Evolutionary conservation across 2,797 vertebrate genomes (phyloP).

Genomic region (Poecilia gillii): DNA sequence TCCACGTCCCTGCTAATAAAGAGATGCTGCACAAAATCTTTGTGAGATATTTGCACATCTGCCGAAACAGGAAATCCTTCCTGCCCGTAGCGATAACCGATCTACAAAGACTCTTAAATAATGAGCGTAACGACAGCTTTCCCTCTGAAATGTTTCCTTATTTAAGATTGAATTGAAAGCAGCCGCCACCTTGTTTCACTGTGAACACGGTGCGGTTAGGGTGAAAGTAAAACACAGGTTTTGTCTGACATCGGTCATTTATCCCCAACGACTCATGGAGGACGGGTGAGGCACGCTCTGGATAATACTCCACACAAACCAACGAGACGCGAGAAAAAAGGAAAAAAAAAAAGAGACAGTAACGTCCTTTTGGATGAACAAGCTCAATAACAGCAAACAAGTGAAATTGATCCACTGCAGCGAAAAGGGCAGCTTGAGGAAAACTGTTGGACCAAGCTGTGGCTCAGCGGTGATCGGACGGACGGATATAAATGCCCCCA

Average conservation of each 20-base stretch:
- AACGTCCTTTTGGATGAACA: not conserved
- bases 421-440: constrained; percentile 37
- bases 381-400: constrained; percentile 1
- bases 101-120: not conserved
- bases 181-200: not conserved
- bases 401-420: constrained; percentile 35
- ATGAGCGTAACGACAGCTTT: not conserved
- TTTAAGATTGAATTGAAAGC: not conserved
- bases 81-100: not conserved
- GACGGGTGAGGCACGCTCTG: not conserved
- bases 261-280: not conserved
- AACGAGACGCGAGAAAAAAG: not conserved
- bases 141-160: not conserved
- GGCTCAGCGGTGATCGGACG: constrained; percentile 36
- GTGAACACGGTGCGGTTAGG: not conserved
- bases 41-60: not conserved
- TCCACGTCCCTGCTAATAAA: no score
- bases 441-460: constrained; percentile 26
- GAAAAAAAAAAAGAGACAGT: no score
- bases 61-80: not conserved
- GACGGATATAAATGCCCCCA: constrained; percentile 21
- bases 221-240: not conserved
- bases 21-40: not conserved
- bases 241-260: not conserved
- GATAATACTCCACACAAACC: not conserved